Evolutionary conservation across 1,140 invertebrate species (phyloP), one percentile per base, ranked within the genome.

Genomic region (Platyura marginata): DNA sequence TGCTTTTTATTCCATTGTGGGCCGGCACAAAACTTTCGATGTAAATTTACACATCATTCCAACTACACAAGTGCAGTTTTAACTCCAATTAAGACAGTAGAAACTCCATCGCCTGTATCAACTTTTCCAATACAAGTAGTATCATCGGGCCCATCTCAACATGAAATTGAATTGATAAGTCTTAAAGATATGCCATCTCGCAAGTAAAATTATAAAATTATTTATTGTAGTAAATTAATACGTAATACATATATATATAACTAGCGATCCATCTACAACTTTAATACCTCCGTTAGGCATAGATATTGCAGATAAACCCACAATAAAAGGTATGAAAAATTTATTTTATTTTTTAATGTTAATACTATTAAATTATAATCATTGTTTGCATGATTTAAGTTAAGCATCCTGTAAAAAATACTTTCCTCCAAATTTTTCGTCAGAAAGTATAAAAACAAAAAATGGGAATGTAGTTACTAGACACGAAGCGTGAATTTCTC

Each of bases 1-100:
- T 94, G 89, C 61, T 94, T 92, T 56, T 64, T 93, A 21, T 94
- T 94, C 61, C 78, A 89, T 60, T 94, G 89, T 61, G 88, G 88
- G 1, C 72, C 81, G 18, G 74, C 81, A 0, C 79, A 85, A 53
- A 81, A 90, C 57, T 91, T 91, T 61, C 82, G 84, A 51, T 94
- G 89, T 65, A 88, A 89, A 67, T 94, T 94, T 53, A 90, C 86
- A 2, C 70, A 72, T 33, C 88, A 94, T 59, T 71, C 72, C 9
- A 85, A 86, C 61, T 94, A 91, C 60, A 87, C 81, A n/a, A 90
- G 84, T 56, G 85, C 81, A 21, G 74, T 90, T 35, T 62, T 90
- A 36, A 76, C 76, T 10, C 49, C 52, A 18, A 38, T 11, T 18
- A 38, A 0, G 48, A 53, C 37, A 44, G 46, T 18, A 45, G 45